Conservation (phyloP, 2,888 invertebrate genomes). For the Lamellibrachia satsuma region DNA sequence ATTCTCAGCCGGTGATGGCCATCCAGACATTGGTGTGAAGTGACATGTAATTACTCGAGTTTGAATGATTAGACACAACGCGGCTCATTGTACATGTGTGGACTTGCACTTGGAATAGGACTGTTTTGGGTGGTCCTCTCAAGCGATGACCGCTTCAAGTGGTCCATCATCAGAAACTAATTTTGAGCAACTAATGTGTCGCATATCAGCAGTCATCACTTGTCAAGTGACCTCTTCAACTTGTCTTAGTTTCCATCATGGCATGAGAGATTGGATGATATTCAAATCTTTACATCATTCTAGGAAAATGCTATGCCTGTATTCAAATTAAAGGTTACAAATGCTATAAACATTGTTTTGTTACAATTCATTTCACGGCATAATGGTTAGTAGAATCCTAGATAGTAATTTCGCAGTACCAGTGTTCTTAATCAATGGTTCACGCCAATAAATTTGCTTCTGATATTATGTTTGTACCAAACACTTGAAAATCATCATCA, state of each 20-base stretch:
- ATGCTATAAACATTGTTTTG: background rate
- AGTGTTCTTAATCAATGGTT: too few relatives aligned
- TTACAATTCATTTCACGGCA: background rate
- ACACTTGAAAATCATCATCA: too few relatives aligned
- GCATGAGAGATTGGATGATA: background rate
- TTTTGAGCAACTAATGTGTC: background rate
- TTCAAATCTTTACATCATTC: background rate
- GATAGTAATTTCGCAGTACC: background rate
- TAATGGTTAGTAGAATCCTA: background rate
- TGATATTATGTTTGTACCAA: too few relatives aligned
- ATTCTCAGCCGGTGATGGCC: background rate
- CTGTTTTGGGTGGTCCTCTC: too few relatives aligned
- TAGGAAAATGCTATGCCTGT: slow-evolving; percentile 13
- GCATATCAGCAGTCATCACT: background rate
- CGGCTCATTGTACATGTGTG: background rate
- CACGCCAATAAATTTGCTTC: too few relatives aligned
- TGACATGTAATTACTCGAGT: background rate
- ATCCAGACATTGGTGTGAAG: background rate
- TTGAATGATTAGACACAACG: background rate
- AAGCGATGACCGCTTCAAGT: background rate
- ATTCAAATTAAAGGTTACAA: slow-evolving; percentile 10
- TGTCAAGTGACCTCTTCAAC: background rate
- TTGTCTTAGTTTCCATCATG: background rate
- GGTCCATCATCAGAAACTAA: background rate
- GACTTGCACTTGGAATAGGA: background rate